Conservation (phyloP, 2,888 invertebrate species). For the Rotaria sp. region DNA sequence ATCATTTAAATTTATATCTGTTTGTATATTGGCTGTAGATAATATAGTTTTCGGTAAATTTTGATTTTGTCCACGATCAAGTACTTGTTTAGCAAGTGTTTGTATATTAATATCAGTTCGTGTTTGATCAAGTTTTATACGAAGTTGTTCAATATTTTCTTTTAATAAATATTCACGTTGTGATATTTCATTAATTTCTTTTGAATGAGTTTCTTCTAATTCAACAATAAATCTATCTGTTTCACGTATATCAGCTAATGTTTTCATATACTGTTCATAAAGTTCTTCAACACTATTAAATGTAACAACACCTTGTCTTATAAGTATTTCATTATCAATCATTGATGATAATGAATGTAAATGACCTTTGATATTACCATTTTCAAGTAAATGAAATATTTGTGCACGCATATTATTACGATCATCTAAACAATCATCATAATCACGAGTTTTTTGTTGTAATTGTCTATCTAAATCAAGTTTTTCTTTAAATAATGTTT, state of each 20-base stretch:
- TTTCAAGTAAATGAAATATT: constrained; percentile 20
- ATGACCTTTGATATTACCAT: not conserved
- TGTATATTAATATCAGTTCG: not conserved
- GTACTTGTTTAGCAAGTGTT: constrained; percentile 3
- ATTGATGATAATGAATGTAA: not conserved
- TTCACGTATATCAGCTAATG: constrained; percentile 22
- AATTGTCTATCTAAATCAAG: constrained; percentile 6
- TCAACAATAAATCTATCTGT: not conserved
- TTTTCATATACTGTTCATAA: constrained; percentile 28
- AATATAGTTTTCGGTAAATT: not conserved
- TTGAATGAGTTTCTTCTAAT: not conserved
- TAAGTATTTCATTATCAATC: not conserved
- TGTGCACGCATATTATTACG: constrained; percentile 13
- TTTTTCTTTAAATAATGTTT: constrained; percentile 12
- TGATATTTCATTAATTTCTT: not conserved
- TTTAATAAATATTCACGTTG: not conserved
- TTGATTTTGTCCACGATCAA: not conserved
- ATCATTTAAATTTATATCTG: not conserved
- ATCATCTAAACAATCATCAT: constrained; percentile 15
- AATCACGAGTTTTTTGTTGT: not conserved
- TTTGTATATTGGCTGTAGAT: not conserved
- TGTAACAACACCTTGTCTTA: constrained; percentile 3
- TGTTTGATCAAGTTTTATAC: not conserved
- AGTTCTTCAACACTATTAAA: constrained; percentile 16
- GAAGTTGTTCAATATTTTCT: not conserved